Evolutionary conservation across 2,888 invertebrate species (phyloP), one percentile per base, ranked within the genome.

Genomic region (Argynnis bischoffii): DNA sequence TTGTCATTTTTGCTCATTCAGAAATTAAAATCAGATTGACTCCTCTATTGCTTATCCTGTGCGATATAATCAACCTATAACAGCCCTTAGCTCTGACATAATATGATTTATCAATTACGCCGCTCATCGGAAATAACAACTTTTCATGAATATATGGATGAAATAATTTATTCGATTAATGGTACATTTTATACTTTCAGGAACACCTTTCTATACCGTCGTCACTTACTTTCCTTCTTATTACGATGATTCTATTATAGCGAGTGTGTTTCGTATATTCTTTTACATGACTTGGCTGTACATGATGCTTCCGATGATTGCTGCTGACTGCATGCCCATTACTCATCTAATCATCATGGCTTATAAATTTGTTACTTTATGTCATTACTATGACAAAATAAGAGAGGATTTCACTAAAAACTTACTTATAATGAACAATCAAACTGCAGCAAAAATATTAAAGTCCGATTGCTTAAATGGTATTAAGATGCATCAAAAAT

Each of bases 231-330:
- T 85, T 46, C 91, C 91, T 4, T 64, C 76, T 69, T 91, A 89
- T 73, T 81, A 84, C 1, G 89, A 89, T 74, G 74, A 75, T 11
- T 85, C 90, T 2, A 67, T 64, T 11, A 61, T 74, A 1, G 88
- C 90, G 5, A 80, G 80, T 59, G 76, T 76, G 60, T 77, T 86
- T 57, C 85, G 89, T 31, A 77, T 89, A 59, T 88, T 89, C 65
- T 91, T 91, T 75, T 90, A 89, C 72, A 65, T 84, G 11, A 89
- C 86, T 2, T 91, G 89, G 90, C 60, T 89, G 48, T 89, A 89
- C 67, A 88, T 90, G 90, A 91, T 90, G 91, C 76, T 90, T 3
- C 90, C 90, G 0, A 90, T 91, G 90, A 88, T 91, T 85, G 84
- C 88, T 1, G 85, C 87, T 0, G 91, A 91, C 76, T 89, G 89